These are phyloP conservation scores for Apodemia duryi DNA, from an alignment of 2,888 invertebrate species.

Conservation along the genomic window DNA sequence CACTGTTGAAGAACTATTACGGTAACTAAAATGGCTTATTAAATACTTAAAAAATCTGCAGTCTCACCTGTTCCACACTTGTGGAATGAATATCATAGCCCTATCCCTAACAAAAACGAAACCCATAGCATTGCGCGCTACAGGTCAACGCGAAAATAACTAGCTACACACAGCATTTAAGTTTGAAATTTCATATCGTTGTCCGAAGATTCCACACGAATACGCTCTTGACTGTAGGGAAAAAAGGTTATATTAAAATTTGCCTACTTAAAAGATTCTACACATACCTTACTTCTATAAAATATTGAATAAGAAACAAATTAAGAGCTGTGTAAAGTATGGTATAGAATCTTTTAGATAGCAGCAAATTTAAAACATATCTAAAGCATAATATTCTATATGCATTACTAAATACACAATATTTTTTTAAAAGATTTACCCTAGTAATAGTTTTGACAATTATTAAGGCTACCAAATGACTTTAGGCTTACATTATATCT, in stretches of 20 bases:
- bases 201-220: constrained; percentile 72
- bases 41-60: constrained; percentile 71
- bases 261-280: constrained; percentile 70
- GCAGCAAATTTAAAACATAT: constrained; percentile 48
- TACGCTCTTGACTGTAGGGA: constrained; percentile 79
- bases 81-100: constrained; percentile 70
- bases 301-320: constrained; percentile 5
- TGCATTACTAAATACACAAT: constrained; percentile 16
- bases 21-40: constrained; percentile 63
- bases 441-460: not conserved
- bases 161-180: constrained; percentile 74
- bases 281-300: constrained; percentile 43
- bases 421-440: not conserved
- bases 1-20: constrained; percentile 22
- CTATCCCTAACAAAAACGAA: constrained; percentile 76
- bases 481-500: not conserved
- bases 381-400: constrained; percentile 20
- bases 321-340: constrained; percentile 29
- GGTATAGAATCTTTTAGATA: constrained; percentile 70
- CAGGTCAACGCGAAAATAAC: constrained; percentile 74
- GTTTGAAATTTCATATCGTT: constrained; percentile 67
- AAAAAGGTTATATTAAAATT: constrained; percentile 75
- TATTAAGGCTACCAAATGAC: not conserved
- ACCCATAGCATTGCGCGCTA: constrained; percentile 80
- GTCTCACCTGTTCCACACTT: constrained; percentile 77